A percentile compares a stretch with the other conserved stretches of the same genome.
These are phyloP conservation scores for Cryptophagus acutangulus DNA, from an alignment of 2,888 invertebrate genomes.

Conservation along the genomic window DNA sequence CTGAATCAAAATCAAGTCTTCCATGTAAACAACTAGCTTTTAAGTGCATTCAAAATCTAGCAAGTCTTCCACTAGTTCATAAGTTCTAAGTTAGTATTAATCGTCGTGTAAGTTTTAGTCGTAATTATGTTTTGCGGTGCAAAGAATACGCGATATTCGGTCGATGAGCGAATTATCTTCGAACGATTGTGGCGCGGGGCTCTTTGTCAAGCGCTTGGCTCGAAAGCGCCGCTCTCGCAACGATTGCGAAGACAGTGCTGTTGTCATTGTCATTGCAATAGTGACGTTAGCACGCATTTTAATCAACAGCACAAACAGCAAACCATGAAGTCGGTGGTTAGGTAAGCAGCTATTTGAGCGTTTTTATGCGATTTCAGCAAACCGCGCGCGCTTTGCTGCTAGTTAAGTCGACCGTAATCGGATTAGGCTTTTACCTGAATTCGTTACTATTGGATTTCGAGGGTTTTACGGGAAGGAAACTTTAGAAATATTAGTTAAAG, in stretches of 20 bases:
- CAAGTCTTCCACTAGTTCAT: conserved; percentile 22
- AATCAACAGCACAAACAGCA: conserved; percentile 48
- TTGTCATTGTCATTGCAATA: conserved; percentile 51
- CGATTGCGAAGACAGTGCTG: conserved; percentile 37
- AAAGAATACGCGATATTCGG: conserved; percentile 44
- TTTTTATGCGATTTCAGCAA: too few relatives aligned
- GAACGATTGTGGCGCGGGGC: conserved; percentile 67
- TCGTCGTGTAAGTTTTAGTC: neutral
- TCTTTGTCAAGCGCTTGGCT: conserved; percentile 43
- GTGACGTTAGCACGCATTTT: conserved; percentile 43
- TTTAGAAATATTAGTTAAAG: too few relatives aligned
- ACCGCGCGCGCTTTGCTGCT: too few relatives aligned
- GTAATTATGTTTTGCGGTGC: conserved; percentile 21
- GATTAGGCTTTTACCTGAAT: too few relatives aligned
- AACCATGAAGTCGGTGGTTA: conserved; percentile 62
- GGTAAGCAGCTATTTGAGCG: too few relatives aligned
- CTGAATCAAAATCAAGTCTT: too few relatives aligned
- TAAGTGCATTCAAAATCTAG: too few relatives aligned
- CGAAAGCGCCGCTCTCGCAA: conserved; percentile 19
- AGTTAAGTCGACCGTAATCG: too few relatives aligned
- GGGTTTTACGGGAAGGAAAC: too few relatives aligned
- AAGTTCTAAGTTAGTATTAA: conserved; percentile 1
- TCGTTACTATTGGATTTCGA: too few relatives aligned
- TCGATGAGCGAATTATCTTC: conserved; percentile 62
- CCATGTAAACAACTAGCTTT: too few relatives aligned